Conservation (phyloP, 2,888 invertebrate genomes). For the Cinara cedri region DNA sequence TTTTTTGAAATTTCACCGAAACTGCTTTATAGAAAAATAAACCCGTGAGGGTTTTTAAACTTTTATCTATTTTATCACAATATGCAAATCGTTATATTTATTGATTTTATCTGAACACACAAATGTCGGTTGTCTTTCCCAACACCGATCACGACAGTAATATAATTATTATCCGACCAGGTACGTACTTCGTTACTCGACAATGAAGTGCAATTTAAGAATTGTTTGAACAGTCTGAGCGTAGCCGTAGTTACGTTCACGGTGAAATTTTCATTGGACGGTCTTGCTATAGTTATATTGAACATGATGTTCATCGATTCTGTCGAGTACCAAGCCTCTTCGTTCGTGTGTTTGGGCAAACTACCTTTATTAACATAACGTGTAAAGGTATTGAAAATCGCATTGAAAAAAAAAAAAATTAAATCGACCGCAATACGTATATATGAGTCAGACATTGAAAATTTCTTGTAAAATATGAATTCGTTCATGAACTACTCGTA, state of each 20-base stretch:
- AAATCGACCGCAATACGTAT: too few species aligned
- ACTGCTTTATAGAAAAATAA: too few species aligned
- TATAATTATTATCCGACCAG: not conserved
- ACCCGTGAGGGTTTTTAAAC: too few species aligned
- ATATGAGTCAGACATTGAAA: too few species aligned
- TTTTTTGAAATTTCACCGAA: too few species aligned
- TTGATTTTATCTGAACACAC: too few species aligned
- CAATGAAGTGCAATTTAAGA: conserved; percentile 62
- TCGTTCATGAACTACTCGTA: too few species aligned
- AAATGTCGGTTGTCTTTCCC: too few species aligned
- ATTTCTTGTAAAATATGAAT: too few species aligned
- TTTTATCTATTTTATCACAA: too few species aligned
- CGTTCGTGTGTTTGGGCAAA: conserved; percentile 67
- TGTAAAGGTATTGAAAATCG: not conserved
- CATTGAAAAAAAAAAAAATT: not conserved
- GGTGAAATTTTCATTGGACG: conserved; percentile 63
- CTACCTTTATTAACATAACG: conserved; percentile 67
- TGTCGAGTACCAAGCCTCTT: conserved; percentile 67
- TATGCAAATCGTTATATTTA: too few species aligned
- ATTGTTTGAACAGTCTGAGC: conserved; percentile 64
- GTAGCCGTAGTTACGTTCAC: conserved; percentile 67
- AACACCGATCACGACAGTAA: too few species aligned
- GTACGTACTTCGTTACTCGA: conserved; percentile 59
- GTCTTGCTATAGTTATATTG: conserved; percentile 65
- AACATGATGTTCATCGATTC: conserved; percentile 68